Conservation (phyloP, 1,140 invertebrate species). For the Galendromus occidentalis region DNA sequence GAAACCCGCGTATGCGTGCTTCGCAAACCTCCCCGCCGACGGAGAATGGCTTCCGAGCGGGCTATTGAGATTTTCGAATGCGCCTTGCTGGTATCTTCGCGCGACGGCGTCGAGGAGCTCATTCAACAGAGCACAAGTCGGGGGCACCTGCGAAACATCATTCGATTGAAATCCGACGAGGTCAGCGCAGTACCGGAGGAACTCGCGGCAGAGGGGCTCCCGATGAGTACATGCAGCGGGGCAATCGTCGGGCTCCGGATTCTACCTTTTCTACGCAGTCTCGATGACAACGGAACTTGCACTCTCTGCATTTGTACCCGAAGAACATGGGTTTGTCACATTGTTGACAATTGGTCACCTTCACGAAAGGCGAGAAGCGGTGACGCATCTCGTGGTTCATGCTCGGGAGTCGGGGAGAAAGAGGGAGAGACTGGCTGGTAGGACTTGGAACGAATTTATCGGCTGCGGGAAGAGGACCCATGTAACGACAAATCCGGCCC, state of each 20-base stretch:
- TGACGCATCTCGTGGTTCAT: constrained; percentile 82
- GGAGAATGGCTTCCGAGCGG: constrained; percentile 16
- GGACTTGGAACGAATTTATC: constrained; percentile 22
- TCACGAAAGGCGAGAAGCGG: constrained; percentile 67
- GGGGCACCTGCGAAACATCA: constrained; percentile 35
- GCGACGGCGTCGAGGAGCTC: constrained; percentile 53
- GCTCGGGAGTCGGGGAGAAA: constrained; percentile 40
- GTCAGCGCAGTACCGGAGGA: too few species aligned
- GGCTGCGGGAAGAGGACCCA: constrained; percentile 9
- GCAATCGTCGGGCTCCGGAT: too few species aligned
- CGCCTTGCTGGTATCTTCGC: constrained; percentile 23
- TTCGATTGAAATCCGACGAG: too few species aligned
- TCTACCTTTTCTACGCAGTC: constrained; percentile 62
- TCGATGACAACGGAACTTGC: constrained; percentile 80
- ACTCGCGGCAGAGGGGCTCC: too few species aligned
- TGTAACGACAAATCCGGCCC: too few species aligned
- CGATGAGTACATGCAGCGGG: too few species aligned
- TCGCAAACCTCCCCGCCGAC: not conserved
- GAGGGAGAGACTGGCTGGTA: constrained; percentile 45
- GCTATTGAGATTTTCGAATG: not conserved
- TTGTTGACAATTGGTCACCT: constrained; percentile 67
- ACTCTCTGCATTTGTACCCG: constrained; percentile 76
- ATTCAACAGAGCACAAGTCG: constrained; percentile 66
- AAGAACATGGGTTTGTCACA: constrained; percentile 80
- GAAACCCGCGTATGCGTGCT: not conserved